These are phyloP conservation scores for Copidosoma floridanum DNA, from an alignment of 1,140 invertebrate genomes.

Conservation along the genomic window DNA sequence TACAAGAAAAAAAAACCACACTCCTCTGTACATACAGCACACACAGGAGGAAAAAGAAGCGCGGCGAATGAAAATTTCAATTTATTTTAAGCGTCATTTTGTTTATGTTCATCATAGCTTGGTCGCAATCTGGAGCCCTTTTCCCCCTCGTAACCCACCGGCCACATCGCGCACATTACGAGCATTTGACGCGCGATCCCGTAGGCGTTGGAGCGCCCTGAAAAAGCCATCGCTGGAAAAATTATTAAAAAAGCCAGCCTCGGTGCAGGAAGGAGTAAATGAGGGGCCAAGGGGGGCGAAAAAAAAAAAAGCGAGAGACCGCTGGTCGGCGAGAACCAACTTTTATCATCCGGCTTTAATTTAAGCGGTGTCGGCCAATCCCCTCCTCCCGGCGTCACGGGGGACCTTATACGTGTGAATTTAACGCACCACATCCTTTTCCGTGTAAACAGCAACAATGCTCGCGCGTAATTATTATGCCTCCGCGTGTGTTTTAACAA, in stretches of 20 bases:
- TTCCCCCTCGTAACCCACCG: no score
- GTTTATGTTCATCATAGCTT: no score
- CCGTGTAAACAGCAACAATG: slow-evolving; percentile 35
- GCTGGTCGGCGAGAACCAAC: slow-evolving; percentile 35
- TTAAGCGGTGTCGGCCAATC: slow-evolving; percentile 52
- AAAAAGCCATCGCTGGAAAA: no score
- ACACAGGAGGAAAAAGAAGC: no score
- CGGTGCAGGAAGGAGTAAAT: slow-evolving; percentile 7
- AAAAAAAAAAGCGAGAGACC: slow-evolving; percentile 27
- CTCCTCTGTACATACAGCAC: no score
- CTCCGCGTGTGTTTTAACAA: slow-evolving; percentile 50
- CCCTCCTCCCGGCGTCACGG: slow-evolving; percentile 51
- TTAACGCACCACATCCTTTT: slow-evolving; percentile 43
- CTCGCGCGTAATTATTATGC: slow-evolving; percentile 47
- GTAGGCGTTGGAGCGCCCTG: no score
- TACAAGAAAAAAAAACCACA: no score
- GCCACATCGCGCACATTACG: no score
- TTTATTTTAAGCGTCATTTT: no score
- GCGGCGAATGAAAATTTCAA: no score
- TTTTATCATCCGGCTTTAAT: slow-evolving; percentile 58
- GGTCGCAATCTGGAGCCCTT: no score
- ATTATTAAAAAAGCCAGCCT: neutral
- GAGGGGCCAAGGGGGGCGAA: slow-evolving; percentile 14
- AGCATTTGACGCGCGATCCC: no score
- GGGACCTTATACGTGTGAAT: slow-evolving; percentile 49